Base-by-base conservation (phyloP, 2,797 vertebrate genomes). In the Sebastes matsubarae region DNA sequence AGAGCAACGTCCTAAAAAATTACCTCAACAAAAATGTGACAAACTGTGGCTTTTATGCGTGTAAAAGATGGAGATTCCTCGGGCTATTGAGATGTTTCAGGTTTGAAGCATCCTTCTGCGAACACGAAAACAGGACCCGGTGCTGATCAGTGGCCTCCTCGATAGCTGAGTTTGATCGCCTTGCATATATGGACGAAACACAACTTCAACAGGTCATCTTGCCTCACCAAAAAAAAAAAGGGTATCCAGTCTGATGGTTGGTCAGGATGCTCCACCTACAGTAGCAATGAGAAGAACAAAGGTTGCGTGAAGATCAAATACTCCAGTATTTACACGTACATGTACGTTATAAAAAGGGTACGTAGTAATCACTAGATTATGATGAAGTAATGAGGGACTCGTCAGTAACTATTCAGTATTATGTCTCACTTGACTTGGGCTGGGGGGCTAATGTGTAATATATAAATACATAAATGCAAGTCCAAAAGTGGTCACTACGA, bases 201-300 rank as follows among this genome's bases (percentile, higher is more conserved):
- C 8, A 70, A 22, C 36, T 60, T 69, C 69, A 57, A 12, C 24
- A 27, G 38, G 46, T 30, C 7, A 8, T 57, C 29, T 32, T n/a
- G 16, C 36, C 6, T 29, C 29, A 65, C 24, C 5, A 16, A 32
- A 5, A 11, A 42, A 8, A 32, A 7, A 11, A 42, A 9, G 8
- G 11, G 10, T 63, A 59, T 84, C 58, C 59, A 55, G 54, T 36
- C 36, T 24, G 65, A 54, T 27, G 70, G 55, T 36, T 34, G 61
- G 42, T 63, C 59, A n/a, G 54, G 67, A 64, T 2, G 29, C 59
- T 80, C 64, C 67, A 86, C 87, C 90, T 93, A 54, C 27, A 82
- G 18, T 6, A 46, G 32, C 1, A 70, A 80, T 2, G 14, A 77
- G 42, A 85, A 16, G 8, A 70, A 75, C 24, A 71, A 55, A 1